Percentiles rank a stretch among this genome's conserved stretches.
phyloP scores from a whole-genome alignment of 2,888 invertebrate genomes.

The Drosophila aldrichi region DNA sequence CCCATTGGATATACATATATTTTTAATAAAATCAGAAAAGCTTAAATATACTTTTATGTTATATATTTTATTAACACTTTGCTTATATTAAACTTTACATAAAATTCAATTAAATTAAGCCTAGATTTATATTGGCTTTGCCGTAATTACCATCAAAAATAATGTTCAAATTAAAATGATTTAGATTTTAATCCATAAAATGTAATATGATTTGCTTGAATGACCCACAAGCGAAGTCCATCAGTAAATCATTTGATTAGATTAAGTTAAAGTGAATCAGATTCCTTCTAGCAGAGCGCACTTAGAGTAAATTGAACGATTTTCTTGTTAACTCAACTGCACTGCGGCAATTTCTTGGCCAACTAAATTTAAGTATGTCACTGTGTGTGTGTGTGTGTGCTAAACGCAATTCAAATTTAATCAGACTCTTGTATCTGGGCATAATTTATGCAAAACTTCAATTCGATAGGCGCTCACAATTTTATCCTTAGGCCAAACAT shows the following conservation, averaged over 20 bases:
- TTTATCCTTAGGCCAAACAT: conserved; percentile 73
- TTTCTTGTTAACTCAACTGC: conserved; percentile 31
- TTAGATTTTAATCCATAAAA: neutral
- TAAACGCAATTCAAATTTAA: conserved; percentile 59
- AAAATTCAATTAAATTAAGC: neutral
- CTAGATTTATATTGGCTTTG: neutral
- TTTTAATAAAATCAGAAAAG: too few relatives aligned
- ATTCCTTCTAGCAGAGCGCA: neutral
- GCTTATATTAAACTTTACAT: too few relatives aligned
- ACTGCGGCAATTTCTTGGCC: conserved; percentile 34
- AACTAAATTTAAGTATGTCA: conserved; percentile 27
- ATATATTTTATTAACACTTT: too few relatives aligned
- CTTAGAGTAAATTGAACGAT: conserved; percentile 7
- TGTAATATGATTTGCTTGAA: neutral
- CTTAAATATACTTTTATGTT: too few relatives aligned
- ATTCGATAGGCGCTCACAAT: conserved; percentile 30
- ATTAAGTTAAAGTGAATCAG: neutral
- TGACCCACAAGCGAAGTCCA: neutral
- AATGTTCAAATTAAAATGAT: neutral
- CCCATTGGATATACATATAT: too few relatives aligned
- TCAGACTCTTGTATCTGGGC: conserved; percentile 48
- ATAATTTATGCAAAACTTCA: conserved; percentile 66
- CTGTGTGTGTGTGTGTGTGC: neutral
- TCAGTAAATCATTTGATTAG: conserved; percentile 2
- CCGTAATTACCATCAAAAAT: neutral